Percentiles rank a stretch among this genome's conserved stretches.
Conservation (phyloP, 2,113 vertebrate genomes). For the Coracopsis vasa region DNA sequence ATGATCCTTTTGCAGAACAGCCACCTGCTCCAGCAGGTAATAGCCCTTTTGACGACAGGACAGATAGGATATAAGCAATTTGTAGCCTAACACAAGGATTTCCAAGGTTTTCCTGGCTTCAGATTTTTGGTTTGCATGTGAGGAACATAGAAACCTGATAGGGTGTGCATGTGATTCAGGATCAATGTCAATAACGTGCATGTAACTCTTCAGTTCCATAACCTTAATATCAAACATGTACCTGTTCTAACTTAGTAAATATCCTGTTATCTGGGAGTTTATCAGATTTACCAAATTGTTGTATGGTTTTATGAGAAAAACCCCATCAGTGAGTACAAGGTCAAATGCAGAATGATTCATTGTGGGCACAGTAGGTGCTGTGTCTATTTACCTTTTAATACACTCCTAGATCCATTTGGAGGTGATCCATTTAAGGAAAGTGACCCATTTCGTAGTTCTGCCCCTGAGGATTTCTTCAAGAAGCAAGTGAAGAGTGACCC, state of each 20-base stretch:
- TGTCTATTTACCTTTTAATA: neutral
- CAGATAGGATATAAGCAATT: neutral
- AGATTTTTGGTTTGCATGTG: neutral
- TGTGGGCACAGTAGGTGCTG: neutral
- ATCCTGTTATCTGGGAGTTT: neutral
- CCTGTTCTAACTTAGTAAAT: neutral
- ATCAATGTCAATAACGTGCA: neutral
- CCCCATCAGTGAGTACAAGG: neutral
- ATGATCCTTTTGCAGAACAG: conserved; percentile 90
- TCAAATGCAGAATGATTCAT: neutral
- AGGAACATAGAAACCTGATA: neutral
- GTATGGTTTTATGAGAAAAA: neutral
- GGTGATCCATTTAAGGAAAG: conserved; percentile 95
- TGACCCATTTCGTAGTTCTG: conserved; percentile 85
- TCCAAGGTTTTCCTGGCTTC: neutral
- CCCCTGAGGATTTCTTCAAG: conserved; percentile 92
- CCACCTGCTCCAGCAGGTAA: conserved; percentile 83
- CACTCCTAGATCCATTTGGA: conserved; percentile 89
- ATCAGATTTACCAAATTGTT: neutral
- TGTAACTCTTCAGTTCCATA: neutral
- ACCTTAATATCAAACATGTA: neutral
- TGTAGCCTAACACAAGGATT: neutral
- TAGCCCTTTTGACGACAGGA: neutral
- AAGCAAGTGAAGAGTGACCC: conserved; percentile 89
- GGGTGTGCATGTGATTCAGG: neutral